Conservation (phyloP, 2,113 vertebrate species). For the Odobenus rosmarus region DNA sequence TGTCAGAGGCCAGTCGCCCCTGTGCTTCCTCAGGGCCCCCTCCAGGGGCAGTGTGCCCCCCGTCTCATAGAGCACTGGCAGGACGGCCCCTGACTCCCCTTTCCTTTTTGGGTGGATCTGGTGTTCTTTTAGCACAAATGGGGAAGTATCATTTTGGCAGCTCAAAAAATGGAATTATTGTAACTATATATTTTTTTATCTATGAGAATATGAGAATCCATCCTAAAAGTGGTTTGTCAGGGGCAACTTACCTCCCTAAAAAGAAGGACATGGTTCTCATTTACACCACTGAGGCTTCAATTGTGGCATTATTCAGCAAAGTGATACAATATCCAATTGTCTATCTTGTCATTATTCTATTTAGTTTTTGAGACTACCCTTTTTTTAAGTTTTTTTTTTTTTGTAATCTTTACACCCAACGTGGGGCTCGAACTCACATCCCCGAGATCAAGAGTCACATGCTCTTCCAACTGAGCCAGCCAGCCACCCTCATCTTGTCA, state of each 20-base stretch:
- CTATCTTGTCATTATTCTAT: background rate
- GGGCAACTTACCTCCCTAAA: too few relatives aligned
- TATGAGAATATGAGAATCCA: background rate
- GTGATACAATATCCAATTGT: background rate
- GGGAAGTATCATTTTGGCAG: background rate
- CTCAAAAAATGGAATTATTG: background rate
- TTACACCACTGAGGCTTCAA: rapidly evolving
- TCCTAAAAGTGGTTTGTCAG: background rate
- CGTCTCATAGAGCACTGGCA: too few relatives aligned
- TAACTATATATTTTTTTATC: background rate
- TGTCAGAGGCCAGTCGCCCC: background rate
- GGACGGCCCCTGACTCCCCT: background rate
- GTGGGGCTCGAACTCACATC: background rate
- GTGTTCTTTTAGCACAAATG: background rate
- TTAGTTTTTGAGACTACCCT: background rate
- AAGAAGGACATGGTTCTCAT: background rate
- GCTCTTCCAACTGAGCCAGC: background rate
- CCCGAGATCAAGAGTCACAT: background rate
- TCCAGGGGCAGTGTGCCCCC: rapidly evolving
- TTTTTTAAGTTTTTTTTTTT: background rate
- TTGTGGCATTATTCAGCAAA: background rate
- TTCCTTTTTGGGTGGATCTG: background rate
- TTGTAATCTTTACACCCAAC: background rate
- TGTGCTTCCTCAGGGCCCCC: background rate
- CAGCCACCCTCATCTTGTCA: background rate